These are phyloP conservation scores for Polydrusus pterygomalis DNA, from an alignment of 2,888 invertebrate genomes.

Conservation along the genomic window DNA sequence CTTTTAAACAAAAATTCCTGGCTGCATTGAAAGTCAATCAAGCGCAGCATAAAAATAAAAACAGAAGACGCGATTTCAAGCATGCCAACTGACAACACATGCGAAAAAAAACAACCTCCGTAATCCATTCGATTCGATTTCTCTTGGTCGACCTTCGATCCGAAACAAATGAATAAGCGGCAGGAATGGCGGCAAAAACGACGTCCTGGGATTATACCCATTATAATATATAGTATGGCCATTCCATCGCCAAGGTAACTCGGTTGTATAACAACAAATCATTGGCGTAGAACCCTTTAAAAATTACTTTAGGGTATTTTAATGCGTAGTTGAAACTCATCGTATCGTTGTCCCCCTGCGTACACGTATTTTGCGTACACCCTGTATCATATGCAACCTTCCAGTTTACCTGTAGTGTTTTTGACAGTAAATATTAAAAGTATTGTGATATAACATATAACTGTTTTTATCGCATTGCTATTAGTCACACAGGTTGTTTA, in stretches of 20 bases:
- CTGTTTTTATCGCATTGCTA: too few relatives aligned
- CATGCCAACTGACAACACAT: background rate
- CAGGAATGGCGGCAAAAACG: conserved; percentile 41
- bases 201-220: conserved; percentile 39
- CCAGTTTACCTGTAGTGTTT: too few relatives aligned
- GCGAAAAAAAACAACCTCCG: background rate
- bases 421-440: too few relatives aligned
- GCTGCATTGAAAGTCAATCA: conserved; percentile 14
- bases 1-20: too few relatives aligned
- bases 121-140: conserved; percentile 48
- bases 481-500: too few relatives aligned
- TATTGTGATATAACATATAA: too few relatives aligned
- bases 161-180: conserved; percentile 40
- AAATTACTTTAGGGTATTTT: too few relatives aligned
- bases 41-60: background rate
- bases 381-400: too few relatives aligned
- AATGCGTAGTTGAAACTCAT: too few relatives aligned
- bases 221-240: conserved; percentile 29
- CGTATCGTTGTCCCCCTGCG: too few relatives aligned
- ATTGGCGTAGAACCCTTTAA: too few relatives aligned
- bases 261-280: background rate
- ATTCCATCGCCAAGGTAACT: conserved; percentile 46
- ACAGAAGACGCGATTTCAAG: background rate
- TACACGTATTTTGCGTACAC: too few relatives aligned
- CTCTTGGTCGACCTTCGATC: conserved; percentile 30